Percentiles rank a stretch among this genome's conserved stretches.
Evolutionary conservation across 2,113 vertebrate genomes (phyloP).

Genomic region (Coptodon rendalli): DNA sequence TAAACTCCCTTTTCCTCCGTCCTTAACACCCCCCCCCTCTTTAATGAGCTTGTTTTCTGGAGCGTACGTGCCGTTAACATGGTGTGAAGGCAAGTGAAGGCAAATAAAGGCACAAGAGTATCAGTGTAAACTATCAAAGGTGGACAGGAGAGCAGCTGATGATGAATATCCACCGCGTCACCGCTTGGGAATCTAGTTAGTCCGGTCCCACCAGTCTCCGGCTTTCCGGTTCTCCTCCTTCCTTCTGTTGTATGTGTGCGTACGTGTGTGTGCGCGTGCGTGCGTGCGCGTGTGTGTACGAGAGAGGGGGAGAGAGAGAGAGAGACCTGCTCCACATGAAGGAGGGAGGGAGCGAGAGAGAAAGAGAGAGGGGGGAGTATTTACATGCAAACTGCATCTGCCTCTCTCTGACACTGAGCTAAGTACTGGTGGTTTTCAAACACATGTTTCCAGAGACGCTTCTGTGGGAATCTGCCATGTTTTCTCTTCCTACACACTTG

Average conservation of each 20-base stretch:
- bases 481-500: background rate
- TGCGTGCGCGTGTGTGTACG: background rate
- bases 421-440: background rate
- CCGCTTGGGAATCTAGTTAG: conserved; percentile 50
- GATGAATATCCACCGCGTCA: conserved; percentile 11
- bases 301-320: background rate
- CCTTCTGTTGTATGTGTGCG: background rate
- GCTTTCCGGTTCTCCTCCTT: background rate
- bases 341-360: background rate
- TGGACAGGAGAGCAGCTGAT: background rate
- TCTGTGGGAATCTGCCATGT: background rate
- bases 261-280: background rate
- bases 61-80: background rate
- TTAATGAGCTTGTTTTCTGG: background rate
- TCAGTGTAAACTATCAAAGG: background rate
- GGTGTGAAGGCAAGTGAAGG: background rate
- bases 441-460: background rate
- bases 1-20: background rate
- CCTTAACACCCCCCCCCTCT: background rate
- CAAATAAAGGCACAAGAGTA: background rate
- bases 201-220: conserved; percentile 37
- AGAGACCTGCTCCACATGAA: conserved; percentile 36
- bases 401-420: background rate
- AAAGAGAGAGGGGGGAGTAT: background rate
- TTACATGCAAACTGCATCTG: conserved; percentile 48